Percentiles rank a stretch among this genome's conserved stretches.
These are phyloP conservation scores for Micronisus gabar DNA, from an alignment of 2,113 vertebrate species.

Conservation along the genomic window DNA sequence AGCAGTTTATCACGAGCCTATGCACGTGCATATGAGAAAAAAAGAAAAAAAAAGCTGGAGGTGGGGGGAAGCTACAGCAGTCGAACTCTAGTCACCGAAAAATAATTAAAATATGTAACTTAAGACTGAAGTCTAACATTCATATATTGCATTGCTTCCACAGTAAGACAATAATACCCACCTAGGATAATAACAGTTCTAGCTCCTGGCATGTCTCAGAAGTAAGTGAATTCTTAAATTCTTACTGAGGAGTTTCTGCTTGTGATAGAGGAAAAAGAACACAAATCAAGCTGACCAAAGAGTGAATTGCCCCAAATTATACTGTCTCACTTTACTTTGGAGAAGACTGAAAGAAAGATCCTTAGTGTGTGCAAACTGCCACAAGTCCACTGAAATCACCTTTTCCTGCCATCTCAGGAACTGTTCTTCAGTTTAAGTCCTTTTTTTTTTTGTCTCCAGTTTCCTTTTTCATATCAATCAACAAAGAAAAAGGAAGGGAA, in stretches of 20 bases:
- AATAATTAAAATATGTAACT: not conserved
- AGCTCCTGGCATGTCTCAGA: not conserved
- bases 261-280: not conserved
- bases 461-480: not conserved
- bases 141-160: not conserved
- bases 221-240: not conserved
- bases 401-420: not conserved
- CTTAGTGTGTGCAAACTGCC: not conserved
- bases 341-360: not conserved
- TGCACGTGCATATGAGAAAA: not conserved
- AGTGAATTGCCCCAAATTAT: not conserved
- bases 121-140: not conserved
- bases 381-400: not conserved
- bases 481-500: not conserved
- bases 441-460: not conserved
- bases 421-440: not conserved
- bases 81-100: not conserved
- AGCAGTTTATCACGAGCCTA: not conserved
- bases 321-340: not conserved
- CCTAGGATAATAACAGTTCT: not conserved
- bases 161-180: not conserved
- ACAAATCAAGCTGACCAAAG: not conserved
- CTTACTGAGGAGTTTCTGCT: not conserved
- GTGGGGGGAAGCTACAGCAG: not conserved
- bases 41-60: accelerated